These are phyloP conservation scores for Acheta domesticus DNA, from an alignment of 2,888 invertebrate genomes.

Conservation along the genomic window DNA sequence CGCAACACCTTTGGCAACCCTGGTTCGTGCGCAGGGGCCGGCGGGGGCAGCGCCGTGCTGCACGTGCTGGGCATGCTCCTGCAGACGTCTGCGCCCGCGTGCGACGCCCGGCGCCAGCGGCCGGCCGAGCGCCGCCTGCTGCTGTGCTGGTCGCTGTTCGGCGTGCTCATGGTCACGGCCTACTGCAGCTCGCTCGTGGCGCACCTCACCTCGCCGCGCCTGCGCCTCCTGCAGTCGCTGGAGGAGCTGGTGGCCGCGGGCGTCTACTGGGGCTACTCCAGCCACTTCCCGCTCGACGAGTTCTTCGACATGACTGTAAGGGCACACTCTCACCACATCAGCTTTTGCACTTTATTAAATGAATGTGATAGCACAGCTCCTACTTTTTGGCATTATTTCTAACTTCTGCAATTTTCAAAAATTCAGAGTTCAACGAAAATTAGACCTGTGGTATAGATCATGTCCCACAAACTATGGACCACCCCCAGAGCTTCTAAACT, in stretches of 20 bases:
- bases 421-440: too few relatives aligned
- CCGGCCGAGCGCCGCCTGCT: constrained; percentile 1
- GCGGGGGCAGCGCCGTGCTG: neutral
- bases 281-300: neutral
- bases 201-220: neutral
- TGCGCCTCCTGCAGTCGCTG: neutral
- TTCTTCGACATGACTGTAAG: neutral
- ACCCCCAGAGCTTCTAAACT: too few relatives aligned
- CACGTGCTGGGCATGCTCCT: neutral
- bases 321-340: too few relatives aligned
- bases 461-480: too few relatives aligned
- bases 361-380: too few relatives aligned
- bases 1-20: too few relatives aligned
- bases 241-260: neutral
- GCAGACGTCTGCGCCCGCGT: neutral
- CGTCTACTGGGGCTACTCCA: neutral
- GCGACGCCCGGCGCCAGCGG: neutral
- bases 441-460: too few relatives aligned
- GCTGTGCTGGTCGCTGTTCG: neutral
- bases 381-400: too few relatives aligned
- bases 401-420: too few relatives aligned
- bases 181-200: neutral
- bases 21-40: too few relatives aligned
- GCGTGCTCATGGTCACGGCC: neutral
- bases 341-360: too few relatives aligned